Evolutionary conservation across 2,797 vertebrate genomes (phyloP).

Genomic region (Eremophila alpestris): DNA sequence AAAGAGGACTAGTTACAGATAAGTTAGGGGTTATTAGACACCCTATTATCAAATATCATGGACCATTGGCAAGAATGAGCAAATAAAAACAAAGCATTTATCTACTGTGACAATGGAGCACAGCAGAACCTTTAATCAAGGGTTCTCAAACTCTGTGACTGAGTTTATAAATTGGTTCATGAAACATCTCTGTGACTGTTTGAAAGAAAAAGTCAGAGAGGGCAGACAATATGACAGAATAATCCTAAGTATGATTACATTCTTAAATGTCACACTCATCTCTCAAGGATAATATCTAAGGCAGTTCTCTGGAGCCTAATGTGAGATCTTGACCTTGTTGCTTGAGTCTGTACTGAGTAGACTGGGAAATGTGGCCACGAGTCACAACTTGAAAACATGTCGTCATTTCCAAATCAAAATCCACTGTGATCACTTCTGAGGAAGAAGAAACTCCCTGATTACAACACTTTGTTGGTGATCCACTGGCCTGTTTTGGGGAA

Average conservation of each 20-base stretch:
- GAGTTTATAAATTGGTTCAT: background rate
- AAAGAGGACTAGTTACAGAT: background rate
- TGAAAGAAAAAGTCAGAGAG: background rate
- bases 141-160: background rate
- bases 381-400: background rate
- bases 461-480: background rate
- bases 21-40: background rate
- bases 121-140: background rate
- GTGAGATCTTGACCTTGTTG: background rate
- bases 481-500: background rate
- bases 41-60: background rate
- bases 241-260: background rate
- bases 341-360: background rate
- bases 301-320: background rate
- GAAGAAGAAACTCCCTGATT: background rate
- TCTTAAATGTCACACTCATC: background rate
- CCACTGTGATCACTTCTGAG: background rate
- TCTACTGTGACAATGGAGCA: background rate
- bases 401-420: background rate
- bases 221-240: background rate
- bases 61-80: background rate
- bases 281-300: background rate
- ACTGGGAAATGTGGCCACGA: background rate
- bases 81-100: background rate
- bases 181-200: background rate